These are phyloP conservation scores for Athalia circularis DNA, from an alignment of 2,888 invertebrate species.

Conservation along the genomic window DNA sequence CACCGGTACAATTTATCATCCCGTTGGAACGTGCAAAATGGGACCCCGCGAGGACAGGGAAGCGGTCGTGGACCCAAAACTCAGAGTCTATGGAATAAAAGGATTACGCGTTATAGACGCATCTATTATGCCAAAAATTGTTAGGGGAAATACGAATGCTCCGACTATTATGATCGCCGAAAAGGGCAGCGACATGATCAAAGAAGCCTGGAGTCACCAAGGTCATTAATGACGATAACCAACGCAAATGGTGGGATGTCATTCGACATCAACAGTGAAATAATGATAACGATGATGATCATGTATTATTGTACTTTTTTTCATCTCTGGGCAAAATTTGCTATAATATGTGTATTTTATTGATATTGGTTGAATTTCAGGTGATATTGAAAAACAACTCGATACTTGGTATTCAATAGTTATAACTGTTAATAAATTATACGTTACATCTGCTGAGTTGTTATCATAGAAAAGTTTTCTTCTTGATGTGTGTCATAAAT, in stretches of 20 bases:
- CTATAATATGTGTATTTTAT: no score
- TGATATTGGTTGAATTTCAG: no score
- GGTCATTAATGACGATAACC: constrained; percentile 33
- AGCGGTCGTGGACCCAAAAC: constrained; percentile 81
- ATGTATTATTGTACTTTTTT: no score
- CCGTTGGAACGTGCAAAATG: constrained; percentile 84
- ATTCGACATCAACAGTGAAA: no score
- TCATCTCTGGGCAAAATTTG: no score
- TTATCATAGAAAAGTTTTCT: no score
- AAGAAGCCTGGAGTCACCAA: constrained; percentile 60
- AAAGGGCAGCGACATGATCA: constrained; percentile 75
- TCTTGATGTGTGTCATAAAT: no score
- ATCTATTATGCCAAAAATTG: constrained; percentile 81
- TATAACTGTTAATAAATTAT: no score
- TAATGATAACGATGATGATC: no score
- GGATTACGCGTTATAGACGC: constrained; percentile 82
- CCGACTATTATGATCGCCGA: constrained; percentile 78
- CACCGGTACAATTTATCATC: constrained; percentile 83
- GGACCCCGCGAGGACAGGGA: constrained; percentile 78
- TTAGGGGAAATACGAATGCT: constrained; percentile 76
- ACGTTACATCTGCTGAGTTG: no score
- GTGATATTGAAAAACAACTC: no score
- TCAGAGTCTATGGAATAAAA: constrained; percentile 80
- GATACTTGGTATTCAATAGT: no score
- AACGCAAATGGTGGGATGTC: constrained; percentile 49